Base-by-base conservation (phyloP, 1,140 invertebrate genomes). In the Pogonognathellus flavescens region DNA sequence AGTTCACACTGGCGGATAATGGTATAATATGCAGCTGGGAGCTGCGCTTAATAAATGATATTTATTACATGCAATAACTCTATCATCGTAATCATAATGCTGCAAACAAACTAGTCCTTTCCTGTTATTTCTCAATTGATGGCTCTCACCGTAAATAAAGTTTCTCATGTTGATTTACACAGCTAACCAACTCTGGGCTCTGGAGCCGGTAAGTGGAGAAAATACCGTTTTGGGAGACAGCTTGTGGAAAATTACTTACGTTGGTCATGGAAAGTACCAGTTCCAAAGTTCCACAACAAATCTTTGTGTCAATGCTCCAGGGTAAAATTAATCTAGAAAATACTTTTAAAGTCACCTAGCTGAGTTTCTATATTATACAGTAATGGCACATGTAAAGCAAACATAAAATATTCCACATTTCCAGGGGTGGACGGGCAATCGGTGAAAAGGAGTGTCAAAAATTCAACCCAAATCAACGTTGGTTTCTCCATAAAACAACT, bases 221-320 rank as follows among this genome's bases (percentile, higher is more conserved):
- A 76, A 76, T 50, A 76, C 70, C 25, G 70, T 76, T 76, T 50
- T 76, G 16, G 70, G 70, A 76, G 70, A 76, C 70, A 76, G 22
- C n/a, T 18, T 76, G 70, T 76, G 70, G 70, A 76, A 76, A 50
- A 76, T 76, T 76, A 76, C 16, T 7, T 76, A 76, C n/a, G 70
- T 76, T n/a, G 70, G 70, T 16, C 70, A 76, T 50, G 70, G 70
- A 50, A 76, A 76, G 16, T 76, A 76, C 16, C 70, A 76, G 18
- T 76, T 76, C 70, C 31, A 76, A n/a, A 76, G 41, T 31, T 49
- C 70, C 8, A 50, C 31, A 10, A 50, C 16, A 9, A n/a, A 50
- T 76, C 70, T 76, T n/a, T 76, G 70, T 16, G 31, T n/a, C 41
- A 14, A 76, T 76, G 25, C 70, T 50, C 70, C 70, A 49, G 70